phyloP scores from a whole-genome alignment of 2,888 invertebrate genomes.

The Ectemnius lituratus region DNA sequence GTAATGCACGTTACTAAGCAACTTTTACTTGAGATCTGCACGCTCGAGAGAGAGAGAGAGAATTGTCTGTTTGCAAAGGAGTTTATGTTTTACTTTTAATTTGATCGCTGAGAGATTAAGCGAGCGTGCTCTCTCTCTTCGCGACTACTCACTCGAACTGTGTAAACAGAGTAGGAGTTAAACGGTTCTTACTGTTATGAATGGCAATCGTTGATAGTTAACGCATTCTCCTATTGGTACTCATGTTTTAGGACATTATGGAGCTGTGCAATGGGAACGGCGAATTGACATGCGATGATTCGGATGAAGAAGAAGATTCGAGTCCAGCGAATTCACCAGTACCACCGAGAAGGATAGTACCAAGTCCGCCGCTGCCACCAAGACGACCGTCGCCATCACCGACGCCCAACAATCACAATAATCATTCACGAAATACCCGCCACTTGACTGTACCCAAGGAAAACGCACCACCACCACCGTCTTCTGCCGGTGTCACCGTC shows the following conservation, averaged over 20 bases:
- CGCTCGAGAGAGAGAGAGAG: too few relatives aligned
- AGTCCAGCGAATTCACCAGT: constrained; percentile 74
- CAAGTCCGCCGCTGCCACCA: constrained; percentile 83
- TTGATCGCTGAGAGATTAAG: too few relatives aligned
- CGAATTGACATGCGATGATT: constrained; percentile 72
- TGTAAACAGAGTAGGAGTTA: background rate
- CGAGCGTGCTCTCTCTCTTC: too few relatives aligned
- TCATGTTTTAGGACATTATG: constrained; percentile 75
- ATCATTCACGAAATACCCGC: constrained; percentile 69
- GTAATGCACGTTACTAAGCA: background rate
- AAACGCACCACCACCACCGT: constrained; percentile 74
- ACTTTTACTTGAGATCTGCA: too few relatives aligned
- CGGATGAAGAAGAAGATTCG: constrained; percentile 74
- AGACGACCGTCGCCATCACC: constrained; percentile 80
- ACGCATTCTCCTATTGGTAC: constrained; percentile 17
- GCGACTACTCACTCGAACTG: background rate
- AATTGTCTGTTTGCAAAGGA: too few relatives aligned
- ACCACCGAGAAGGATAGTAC: constrained; percentile 68
- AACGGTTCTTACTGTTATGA: background rate
- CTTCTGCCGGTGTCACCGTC: constrained; percentile 67
- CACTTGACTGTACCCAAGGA: constrained; percentile 78
- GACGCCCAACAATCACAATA: constrained; percentile 62
- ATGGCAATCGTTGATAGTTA: constrained; percentile 21
- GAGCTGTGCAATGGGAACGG: constrained; percentile 75
- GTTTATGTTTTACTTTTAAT: too few relatives aligned